These are phyloP conservation scores for Acanthochromis polyacanthus DNA, from an alignment of 2,113 vertebrate species.

Conservation along the genomic window DNA sequence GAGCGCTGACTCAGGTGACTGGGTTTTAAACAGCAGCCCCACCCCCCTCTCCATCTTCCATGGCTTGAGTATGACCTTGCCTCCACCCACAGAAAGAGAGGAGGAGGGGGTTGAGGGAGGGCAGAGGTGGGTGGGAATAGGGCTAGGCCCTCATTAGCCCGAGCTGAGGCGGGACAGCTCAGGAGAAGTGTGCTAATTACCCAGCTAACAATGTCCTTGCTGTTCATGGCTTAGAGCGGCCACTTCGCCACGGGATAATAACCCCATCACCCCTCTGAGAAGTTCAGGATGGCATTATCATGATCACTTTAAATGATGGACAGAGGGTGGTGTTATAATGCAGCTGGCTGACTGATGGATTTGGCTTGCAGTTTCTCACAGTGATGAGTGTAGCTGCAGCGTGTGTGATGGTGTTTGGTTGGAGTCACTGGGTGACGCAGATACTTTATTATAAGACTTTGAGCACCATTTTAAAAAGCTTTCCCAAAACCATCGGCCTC, in stretches of 20 bases:
- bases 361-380: constrained; percentile 36
- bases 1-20: constrained; percentile 89
- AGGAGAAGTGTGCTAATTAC: constrained; percentile 86
- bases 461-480: constrained; percentile 40
- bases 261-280: constrained; percentile 73
- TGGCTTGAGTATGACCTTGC: constrained; percentile 85
- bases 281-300: constrained; percentile 80
- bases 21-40: constrained; percentile 79
- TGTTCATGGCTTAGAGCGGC: constrained; percentile 78
- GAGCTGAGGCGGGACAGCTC: constrained; percentile 76
- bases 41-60: constrained; percentile 53
- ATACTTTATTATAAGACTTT: constrained; percentile 40
- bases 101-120: constrained; percentile 48
- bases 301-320: constrained; percentile 78
- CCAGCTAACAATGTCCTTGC: constrained; percentile 84
- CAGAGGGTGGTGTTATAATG: constrained; percentile 58
- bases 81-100: constrained; percentile 64
- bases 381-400: constrained; percentile 11
- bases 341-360: constrained; percentile 48
- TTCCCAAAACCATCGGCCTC: constrained; percentile 20
- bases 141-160: constrained; percentile 81
- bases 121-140: constrained; percentile 61
- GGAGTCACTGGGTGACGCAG: constrained; percentile 36
- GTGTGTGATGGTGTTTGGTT: constrained; percentile 32
- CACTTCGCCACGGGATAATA: constrained; percentile 80